Percentiles rank a stretch among this genome's conserved stretches.
Conservation (phyloP, 2,113 vertebrate species). For the Noctilio leporinus region DNA sequence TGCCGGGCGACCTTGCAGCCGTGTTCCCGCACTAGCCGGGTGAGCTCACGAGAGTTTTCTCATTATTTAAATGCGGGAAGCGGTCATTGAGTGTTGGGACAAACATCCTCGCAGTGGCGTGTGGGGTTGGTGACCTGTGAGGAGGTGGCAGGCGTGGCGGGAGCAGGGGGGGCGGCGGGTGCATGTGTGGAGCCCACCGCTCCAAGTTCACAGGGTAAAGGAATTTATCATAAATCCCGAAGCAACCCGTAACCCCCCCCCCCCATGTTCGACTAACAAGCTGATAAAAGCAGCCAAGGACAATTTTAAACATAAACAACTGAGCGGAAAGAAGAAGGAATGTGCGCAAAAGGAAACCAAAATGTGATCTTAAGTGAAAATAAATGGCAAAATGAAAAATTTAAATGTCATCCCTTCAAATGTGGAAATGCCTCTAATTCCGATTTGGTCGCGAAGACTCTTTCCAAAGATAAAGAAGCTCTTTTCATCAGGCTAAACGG, state of each 20-base stretch:
- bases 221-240: neutral
- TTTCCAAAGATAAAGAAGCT: neutral
- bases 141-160: no score
- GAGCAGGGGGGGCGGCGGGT: no score
- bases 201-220: no score
- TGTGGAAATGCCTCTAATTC: neutral
- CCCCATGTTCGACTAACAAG: neutral
- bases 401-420: neutral
- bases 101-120: no score
- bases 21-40: no score
- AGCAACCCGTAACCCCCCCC: neutral
- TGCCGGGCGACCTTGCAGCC: no score
- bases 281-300: neutral
- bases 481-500: neutral
- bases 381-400: neutral
- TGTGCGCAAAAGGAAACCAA: neutral
- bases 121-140: no score
- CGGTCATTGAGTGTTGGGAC: no score
- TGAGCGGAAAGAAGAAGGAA: neutral
- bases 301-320: neutral
- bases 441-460: neutral
- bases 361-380: no score
- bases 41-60: no score
- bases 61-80: no score
- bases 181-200: no score